Evolutionary conservation across 2,888 invertebrate genomes (phyloP), one percentile per base, ranked within the genome.

Genomic region (Drosophila mulleri): DNA sequence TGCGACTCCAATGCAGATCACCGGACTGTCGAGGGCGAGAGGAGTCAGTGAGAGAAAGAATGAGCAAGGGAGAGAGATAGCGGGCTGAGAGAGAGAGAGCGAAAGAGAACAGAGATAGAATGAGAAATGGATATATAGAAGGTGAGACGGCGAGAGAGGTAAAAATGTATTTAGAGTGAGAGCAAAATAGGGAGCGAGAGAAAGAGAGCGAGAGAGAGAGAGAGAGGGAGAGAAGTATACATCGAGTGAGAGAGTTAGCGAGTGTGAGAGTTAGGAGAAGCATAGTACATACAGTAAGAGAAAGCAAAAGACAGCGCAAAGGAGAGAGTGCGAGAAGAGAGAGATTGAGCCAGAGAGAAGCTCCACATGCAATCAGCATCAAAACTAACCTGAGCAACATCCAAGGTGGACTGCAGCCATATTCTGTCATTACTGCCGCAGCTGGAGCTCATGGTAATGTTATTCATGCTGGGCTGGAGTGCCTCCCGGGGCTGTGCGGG

Each of bases 1-100:
- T 87, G 63, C 94, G 94, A 39, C 92, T 91, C 95, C 95, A 95
- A 0, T 91, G 89, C 67, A 95, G 93, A 68, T 94, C 94, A 5
- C 93, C 94, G 2, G 72, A 58, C 90, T 89, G 57, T 11, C 54
- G 1, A n/a, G 8, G 0, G 20, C 11, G 35, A 14, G 6, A 26
- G 2, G 26, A 26, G 5, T 26, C 2, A 26, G n/a, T 3, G 41
- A 20, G 1, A 7, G 45, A 12, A 1, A 11, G 18, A 18, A 9
- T 9, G 41, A 3, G 6, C n/a, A 1, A 16, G 9, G 18, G n/a
- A 3, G 11, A 18, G 16, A 39, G 7, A 39, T 4, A 7, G 39
- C 5, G 26, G 3, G 26, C 2, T 26, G 26, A 26, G 26, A 2
- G 44, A 6, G 20, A 12, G 44, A 45, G 14, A 6, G 44, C 9